phyloP scores from a whole-genome alignment of 2,888 invertebrate genomes.

The Drosophila diplacantha region DNA sequence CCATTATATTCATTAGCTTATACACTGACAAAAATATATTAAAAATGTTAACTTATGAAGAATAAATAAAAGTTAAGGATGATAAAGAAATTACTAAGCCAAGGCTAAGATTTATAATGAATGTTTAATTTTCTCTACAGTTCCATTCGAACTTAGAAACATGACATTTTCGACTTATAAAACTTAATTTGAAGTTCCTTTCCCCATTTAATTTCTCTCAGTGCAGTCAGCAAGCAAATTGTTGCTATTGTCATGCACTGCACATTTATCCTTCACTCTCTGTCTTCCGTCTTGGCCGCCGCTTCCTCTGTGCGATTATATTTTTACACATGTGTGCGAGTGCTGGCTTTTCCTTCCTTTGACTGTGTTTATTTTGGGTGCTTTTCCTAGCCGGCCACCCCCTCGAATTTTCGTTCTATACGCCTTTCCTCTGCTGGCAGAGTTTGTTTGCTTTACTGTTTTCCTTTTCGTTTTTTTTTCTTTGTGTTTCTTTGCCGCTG shows the following conservation, averaged over 20 bases:
- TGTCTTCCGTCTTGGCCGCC: constrained; percentile 7
- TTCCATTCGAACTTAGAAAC: neutral
- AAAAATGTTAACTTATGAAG: neutral
- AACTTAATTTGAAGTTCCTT: neutral
- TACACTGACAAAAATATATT: constrained; percentile 12
- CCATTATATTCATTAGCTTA: constrained; percentile 70
- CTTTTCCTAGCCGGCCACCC: constrained; percentile 8
- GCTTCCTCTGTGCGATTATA: constrained; percentile 40
- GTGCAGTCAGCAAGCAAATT: constrained; percentile 50
- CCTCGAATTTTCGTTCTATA: constrained; percentile 7
- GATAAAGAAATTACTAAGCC: neutral
- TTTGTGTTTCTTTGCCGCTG: constrained; percentile 10
- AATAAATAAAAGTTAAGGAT: neutral
- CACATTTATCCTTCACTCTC: constrained; percentile 39
- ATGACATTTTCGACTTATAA: neutral
- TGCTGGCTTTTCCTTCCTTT: constrained; percentile 50
- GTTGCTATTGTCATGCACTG: constrained; percentile 68
- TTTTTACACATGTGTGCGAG: constrained; percentile 39
- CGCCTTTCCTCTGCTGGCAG: constrained; percentile 11
- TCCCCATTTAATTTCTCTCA: neutral
- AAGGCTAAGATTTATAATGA: neutral
- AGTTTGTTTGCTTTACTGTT: constrained; percentile 24
- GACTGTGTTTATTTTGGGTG: constrained; percentile 43
- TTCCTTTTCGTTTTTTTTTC: constrained; percentile 2
- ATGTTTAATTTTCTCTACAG: neutral